Evolutionary conservation across 2,888 invertebrate genomes (phyloP), one percentile per base, ranked within the genome.

Genomic region (Agrilus cyanescens): DNA sequence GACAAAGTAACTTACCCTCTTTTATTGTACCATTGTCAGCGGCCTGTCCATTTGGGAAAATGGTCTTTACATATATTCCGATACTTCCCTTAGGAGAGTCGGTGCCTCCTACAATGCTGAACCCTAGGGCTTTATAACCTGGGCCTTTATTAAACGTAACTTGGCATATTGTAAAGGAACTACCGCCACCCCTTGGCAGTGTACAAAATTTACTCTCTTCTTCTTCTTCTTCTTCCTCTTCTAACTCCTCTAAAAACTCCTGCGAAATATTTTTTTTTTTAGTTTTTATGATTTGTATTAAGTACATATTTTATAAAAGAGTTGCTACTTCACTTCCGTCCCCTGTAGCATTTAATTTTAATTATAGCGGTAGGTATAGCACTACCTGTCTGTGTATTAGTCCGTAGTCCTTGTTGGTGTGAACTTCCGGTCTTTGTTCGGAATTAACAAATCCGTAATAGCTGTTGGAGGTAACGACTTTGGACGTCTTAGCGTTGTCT

Each of bases 11-110:
- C 44, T 52, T 66, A 87, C 90, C 90, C 82, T 88, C 87, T 70
- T 78, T 78, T 18, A 90, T 72, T 49, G 77, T 71, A 16, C 82
- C 82, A 53, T 80, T 78, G 57, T 89, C 87, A 25, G 86, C 84
- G 10, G 89, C 87, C 63, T 89, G 85, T 4, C 91, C 90, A 53
- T 82, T 79, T 45, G 83, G 81, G 60, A 88, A 86, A 49, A 91
- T 82, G 16, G 87, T 85, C 65, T 89, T 86, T 14, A 91, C 85
- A 62, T 84, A 89, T 54, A 91, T 87, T 34, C 89, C 89, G 78
- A 89, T 85, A 54, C 80, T 82, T 1, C 88, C 89, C 50, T 82
- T 79, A 2, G 87, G 85, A 12, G 87, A 87, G 61, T 90, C 90
- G 41, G 77, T 76, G 2, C 90, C 90, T 12, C 90, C 91, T 14